phyloP scores from a whole-genome alignment of 1,140 invertebrate genomes.

The Drosophila nigrodunni region DNA sequence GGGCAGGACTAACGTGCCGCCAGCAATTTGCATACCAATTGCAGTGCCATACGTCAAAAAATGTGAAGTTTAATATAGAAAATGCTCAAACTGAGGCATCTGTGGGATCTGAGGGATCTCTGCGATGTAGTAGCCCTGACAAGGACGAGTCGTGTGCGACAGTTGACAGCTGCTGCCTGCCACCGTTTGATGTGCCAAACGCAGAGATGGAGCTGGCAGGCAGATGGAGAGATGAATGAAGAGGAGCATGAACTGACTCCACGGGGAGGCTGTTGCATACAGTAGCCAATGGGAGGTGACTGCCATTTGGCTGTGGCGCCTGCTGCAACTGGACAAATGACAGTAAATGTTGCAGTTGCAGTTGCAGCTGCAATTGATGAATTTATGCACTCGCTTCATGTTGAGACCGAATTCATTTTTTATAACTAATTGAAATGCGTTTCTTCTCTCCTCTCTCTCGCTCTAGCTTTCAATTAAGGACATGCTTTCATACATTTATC shows the following conservation, averaged over 20 bases:
- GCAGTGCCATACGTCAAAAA: constrained; percentile 74
- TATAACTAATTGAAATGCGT: constrained; percentile 73
- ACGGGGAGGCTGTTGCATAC: constrained; percentile 22
- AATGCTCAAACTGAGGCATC: constrained; percentile 53
- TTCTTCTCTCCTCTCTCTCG: constrained; percentile 13
- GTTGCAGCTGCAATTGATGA: constrained; percentile 71
- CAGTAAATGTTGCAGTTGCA: constrained; percentile 64
- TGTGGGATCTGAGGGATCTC: constrained; percentile 3
- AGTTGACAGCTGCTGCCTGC: constrained; percentile 81
- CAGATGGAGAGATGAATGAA: not conserved
- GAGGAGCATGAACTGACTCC: constrained; percentile 5
- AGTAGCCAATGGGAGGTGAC: constrained; percentile 33
- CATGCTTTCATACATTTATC: constrained; percentile 17
- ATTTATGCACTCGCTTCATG: constrained; percentile 69
- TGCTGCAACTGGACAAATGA: constrained; percentile 67
- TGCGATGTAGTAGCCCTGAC: constrained; percentile 34
- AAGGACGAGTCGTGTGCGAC: constrained; percentile 81
- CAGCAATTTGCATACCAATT: constrained; percentile 80
- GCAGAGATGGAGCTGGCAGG: constrained; percentile 8
- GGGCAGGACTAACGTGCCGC: constrained; percentile 40
- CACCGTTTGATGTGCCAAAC: constrained; percentile 59
- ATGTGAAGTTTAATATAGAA: constrained; percentile 83
- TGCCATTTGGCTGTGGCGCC: constrained; percentile 37
- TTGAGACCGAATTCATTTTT: constrained; percentile 75
- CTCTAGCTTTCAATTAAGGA: constrained; percentile 43